Evolutionary conservation across 2,888 invertebrate genomes (phyloP).

Genomic region (Epirrita christyi): DNA sequence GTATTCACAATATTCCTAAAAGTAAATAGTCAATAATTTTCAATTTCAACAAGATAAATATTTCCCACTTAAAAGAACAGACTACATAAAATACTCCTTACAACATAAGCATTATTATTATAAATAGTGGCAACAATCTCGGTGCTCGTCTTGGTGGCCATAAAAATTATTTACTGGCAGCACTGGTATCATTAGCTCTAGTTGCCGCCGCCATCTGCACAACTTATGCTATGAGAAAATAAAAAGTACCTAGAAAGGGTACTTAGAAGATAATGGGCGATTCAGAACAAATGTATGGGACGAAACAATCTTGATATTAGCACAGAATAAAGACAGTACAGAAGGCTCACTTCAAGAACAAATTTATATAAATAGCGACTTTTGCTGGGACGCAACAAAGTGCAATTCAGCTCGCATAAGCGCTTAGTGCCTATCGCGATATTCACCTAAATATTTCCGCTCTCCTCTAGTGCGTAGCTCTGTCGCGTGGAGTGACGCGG

Average conservation of each 20-base stretch:
- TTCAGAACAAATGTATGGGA: conserved; percentile 7
- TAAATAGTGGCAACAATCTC: conserved; percentile 41
- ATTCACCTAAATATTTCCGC: too few species aligned
- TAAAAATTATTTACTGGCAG: conserved; percentile 80
- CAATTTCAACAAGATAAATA: conserved; percentile 6
- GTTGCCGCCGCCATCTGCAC: conserved; percentile 63
- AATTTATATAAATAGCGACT: too few species aligned
- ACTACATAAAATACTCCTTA: conserved; percentile 40
- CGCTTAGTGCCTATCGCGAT: too few species aligned
- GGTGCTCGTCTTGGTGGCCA: conserved; percentile 60
- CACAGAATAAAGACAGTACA: too few species aligned
- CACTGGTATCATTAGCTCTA: conserved; percentile 70
- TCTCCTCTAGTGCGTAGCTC: too few species aligned
- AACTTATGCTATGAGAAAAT: conserved; percentile 39
- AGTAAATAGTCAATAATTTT: too few species aligned
- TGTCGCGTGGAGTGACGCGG: too few species aligned
- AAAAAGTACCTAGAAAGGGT: conserved; percentile 29
- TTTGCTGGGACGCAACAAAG: too few species aligned
- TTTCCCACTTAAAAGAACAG: conserved; percentile 24
- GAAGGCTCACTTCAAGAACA: too few species aligned
- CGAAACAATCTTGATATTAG: not conserved
- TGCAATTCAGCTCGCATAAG: too few species aligned
- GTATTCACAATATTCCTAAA: too few species aligned
- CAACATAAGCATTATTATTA: conserved; percentile 39
- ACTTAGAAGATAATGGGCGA: conserved; percentile 25